These are phyloP conservation scores for Hyles lineata DNA, from an alignment of 2,888 invertebrate species.

Conservation along the genomic window DNA sequence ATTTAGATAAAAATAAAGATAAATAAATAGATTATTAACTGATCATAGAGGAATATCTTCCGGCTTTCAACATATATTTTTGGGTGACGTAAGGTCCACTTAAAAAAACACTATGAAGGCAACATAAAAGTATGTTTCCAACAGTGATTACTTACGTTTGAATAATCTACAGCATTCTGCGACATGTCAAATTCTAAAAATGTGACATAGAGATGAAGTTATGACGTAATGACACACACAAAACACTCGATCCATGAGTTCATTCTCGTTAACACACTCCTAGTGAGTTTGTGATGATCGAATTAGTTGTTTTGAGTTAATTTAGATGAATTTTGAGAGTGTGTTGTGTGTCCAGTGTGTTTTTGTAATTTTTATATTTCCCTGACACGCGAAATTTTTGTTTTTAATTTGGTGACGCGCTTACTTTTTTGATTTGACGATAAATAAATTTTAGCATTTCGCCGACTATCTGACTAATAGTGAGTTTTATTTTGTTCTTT, in stretches of 20 bases:
- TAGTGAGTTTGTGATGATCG: conserved; percentile 4
- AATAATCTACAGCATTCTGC: neutral
- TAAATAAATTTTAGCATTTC: too few relatives aligned
- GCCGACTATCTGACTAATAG: too few relatives aligned
- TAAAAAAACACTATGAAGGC: too few relatives aligned
- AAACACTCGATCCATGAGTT: conserved; percentile 22
- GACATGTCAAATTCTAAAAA: neutral
- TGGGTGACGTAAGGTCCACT: too few relatives aligned
- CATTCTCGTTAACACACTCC: conserved; percentile 18
- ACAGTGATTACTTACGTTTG: neutral
- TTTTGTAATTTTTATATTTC: neutral
- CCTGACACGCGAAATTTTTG: neutral
- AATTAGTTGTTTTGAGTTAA: conserved; percentile 24
- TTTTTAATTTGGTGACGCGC: neutral
- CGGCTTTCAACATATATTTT: too few relatives aligned
- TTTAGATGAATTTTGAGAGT: conserved; percentile 8
- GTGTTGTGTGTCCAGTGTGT: conserved; percentile 2
- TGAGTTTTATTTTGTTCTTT: too few relatives aligned
- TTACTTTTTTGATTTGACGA: too few relatives aligned
- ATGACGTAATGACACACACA: conserved; percentile 25
- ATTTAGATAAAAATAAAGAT: too few relatives aligned
- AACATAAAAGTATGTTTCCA: neutral
- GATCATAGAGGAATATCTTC: too few relatives aligned
- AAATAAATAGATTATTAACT: too few relatives aligned
- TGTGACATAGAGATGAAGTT: neutral